Base-by-base conservation (phyloP, 2,888 invertebrate genomes). In the Melieria picta region DNA sequence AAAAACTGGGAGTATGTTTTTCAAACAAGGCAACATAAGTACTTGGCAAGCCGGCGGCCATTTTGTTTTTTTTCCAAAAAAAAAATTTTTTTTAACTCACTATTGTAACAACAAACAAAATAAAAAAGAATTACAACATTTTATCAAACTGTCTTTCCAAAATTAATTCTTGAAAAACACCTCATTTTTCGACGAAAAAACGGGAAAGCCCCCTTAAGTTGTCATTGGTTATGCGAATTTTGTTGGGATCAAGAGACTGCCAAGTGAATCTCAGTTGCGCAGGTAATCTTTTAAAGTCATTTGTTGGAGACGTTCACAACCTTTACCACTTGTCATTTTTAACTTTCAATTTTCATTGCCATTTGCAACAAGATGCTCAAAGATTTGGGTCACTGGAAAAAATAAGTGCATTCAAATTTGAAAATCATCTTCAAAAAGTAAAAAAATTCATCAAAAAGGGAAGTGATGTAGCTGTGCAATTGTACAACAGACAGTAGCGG, bases 341-440 rank as follows among this genome's bases (percentile, higher is more conserved):
- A n/a, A 68, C 66, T 3, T 73, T 61, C 60, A 73, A 75, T 69
- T 73, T 76, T 58, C 73, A 72, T 67, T 45, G 55, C 30, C 56
- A 75, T 69, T 60, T 77, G 16, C 65, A 70, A 46, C 61, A 73
- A 70, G 75, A 76, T 65, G 74, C 72, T 7, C 65, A 73, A 30
- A 46, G 71, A 63, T 61, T 61, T 70, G 74, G 73, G 43, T 57
- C 66, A 61, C 71, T 76, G 61, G 74, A 75, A 7, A 60, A 61
- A 46, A 71, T 74, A 60, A 76, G 69, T 60, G 70, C 72, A 5
- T 74, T 74, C 42, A 74, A 74, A 52, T 75, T 74, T 69, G 70
- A 76, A 16, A 75, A 74, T 42, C 13, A 74, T 58, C 52, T 75
- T 47, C 67, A 72, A 65, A 74, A 55, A 71, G 69, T 74, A 43